phyloP scores from a whole-genome alignment of 2,797 vertebrate species.

The Pachyuromys duprasi region DNA sequence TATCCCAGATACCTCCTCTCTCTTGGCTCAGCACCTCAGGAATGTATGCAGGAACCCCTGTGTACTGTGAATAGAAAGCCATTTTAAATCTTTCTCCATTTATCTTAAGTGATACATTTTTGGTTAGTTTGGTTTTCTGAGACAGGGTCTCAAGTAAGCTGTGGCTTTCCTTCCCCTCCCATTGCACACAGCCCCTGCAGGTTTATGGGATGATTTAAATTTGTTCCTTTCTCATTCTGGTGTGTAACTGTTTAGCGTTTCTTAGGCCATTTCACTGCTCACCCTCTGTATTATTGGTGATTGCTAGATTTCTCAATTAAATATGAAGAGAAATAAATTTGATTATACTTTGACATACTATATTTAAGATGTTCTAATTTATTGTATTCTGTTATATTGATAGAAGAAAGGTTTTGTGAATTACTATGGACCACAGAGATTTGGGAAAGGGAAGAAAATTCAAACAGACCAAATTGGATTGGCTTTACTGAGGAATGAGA shows the following conservation, averaged over 20 bases:
- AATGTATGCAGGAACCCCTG: not conserved
- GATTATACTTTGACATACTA: not conserved
- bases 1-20: not conserved
- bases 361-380: conserved; percentile 32
- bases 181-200: not conserved
- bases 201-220: not conserved
- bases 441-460: conserved; percentile 92
- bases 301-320: conserved; percentile 38
- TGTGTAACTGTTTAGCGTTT: conserved; percentile 28
- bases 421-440: conserved; percentile 97
- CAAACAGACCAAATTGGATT: conserved; percentile 95
- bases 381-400: conserved; percentile 72
- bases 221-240: not conserved
- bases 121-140: not conserved
- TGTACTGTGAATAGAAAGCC: not conserved
- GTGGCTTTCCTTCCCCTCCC: not conserved
- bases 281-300: not conserved
- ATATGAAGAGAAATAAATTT: conserved; percentile 27
- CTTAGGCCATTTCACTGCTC: not conserved
- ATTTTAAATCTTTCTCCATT: conserved; percentile 3
- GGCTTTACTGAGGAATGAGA: conserved; percentile 94
- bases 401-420: conserved; percentile 96
- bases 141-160: not conserved
- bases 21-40: not conserved
- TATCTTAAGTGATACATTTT: not conserved